Conservation (phyloP, 2,888 invertebrate species). For the Standfussiana lucernea region DNA sequence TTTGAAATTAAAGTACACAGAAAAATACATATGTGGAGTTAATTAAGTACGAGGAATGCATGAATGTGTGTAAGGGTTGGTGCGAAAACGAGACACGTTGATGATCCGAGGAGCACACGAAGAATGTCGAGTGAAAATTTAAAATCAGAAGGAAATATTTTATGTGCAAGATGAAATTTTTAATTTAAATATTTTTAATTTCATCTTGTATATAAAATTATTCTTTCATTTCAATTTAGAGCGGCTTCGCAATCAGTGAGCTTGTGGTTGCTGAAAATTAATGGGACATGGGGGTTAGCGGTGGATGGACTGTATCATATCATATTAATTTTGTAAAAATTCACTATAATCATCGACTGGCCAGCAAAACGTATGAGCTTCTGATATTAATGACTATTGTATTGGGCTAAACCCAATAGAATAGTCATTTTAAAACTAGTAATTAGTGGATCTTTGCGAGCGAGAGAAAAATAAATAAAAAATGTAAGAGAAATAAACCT, state of each 20-base stretch:
- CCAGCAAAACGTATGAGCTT: background rate
- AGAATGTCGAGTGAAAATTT: conserved; percentile 25
- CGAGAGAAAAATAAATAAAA: background rate
- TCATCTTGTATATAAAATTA: background rate
- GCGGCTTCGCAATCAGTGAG: background rate
- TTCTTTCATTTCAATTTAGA: background rate
- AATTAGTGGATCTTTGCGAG: background rate
- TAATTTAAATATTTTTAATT: no score
- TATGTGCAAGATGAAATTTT: background rate
- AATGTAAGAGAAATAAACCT: background rate
- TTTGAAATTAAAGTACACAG: conserved; percentile 43
- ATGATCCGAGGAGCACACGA: conserved; percentile 18
- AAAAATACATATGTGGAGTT: conserved; percentile 57
- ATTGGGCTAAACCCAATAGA: no score
- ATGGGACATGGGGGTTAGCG: background rate
- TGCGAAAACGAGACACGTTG: conserved; percentile 49
- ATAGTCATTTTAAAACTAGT: background rate
- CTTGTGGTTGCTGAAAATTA: background rate
- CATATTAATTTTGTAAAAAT: background rate
- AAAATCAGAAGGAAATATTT: conserved; percentile 11
- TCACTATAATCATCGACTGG: background rate
- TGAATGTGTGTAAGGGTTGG: conserved; percentile 48
- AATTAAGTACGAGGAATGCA: conserved; percentile 59
- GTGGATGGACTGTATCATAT: background rate
- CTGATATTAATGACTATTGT: background rate